Conservation (phyloP, 2,888 invertebrate genomes). For the Dryococelus australis region DNA sequence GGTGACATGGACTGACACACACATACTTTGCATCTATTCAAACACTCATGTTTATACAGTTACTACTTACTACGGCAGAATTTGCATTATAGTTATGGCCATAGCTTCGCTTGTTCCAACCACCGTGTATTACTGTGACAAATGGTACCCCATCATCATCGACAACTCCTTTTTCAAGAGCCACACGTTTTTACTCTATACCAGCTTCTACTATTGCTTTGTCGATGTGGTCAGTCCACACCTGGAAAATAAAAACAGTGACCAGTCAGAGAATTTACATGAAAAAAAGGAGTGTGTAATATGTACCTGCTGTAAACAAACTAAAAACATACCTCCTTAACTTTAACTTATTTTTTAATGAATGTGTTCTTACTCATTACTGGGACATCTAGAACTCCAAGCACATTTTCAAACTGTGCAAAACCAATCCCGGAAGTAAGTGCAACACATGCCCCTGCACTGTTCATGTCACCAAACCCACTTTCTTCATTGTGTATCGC, state of each 20-base stretch:
- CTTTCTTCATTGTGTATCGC: not conserved
- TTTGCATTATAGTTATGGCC: not conserved
- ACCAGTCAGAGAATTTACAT: too few species aligned
- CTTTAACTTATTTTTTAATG: not conserved
- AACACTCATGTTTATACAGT: not conserved
- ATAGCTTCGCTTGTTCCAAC: not conserved
- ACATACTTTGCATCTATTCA: not conserved
- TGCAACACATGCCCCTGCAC: not conserved
- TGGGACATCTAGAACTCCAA: not conserved
- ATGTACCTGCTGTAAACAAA: too few species aligned
- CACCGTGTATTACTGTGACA: not conserved
- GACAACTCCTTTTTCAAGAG: too few species aligned
- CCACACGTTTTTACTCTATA: too few species aligned
- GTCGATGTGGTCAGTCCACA: too few species aligned
- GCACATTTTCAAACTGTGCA: too few species aligned
- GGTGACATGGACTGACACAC: slow-evolving; percentile 1
- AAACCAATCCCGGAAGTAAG: not conserved
- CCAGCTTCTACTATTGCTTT: too few species aligned
- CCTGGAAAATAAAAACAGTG: not conserved
- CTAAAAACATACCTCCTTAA: too few species aligned
- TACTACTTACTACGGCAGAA: not conserved
- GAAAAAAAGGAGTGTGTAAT: too few species aligned
- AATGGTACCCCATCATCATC: not conserved
- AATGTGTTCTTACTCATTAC: not conserved
- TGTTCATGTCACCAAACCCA: not conserved